These are phyloP conservation scores for Drosophila bunnanda DNA, from an alignment of 2,888 invertebrate species.

Conservation along the genomic window DNA sequence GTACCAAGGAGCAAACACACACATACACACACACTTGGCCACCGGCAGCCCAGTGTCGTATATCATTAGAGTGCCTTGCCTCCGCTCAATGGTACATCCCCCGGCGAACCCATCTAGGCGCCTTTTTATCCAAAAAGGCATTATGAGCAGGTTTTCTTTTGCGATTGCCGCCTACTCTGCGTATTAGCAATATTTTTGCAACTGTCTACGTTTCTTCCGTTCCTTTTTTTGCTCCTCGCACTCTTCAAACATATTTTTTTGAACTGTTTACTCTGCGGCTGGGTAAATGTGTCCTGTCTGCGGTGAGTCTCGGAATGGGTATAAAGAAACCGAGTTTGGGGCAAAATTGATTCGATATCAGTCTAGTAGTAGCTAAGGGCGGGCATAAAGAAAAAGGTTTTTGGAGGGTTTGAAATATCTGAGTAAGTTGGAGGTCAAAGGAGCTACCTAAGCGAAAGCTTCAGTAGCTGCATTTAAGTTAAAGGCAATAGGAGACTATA, in stretches of 20 bases:
- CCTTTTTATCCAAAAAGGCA: slow-evolving; percentile 66
- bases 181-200: slow-evolving; percentile 74
- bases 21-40: slow-evolving; percentile 13
- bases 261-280: slow-evolving; percentile 55
- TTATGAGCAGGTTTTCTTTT: slow-evolving; percentile 66
- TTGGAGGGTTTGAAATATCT: neutral
- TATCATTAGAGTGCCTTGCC: slow-evolving; percentile 65
- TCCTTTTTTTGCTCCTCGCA: slow-evolving; percentile 34
- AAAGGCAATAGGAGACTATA: neutral
- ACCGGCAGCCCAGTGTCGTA: slow-evolving; percentile 54
- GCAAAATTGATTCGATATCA: slow-evolving; percentile 65
- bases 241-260: slow-evolving; percentile 11
- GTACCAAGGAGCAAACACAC: slow-evolving; percentile 39
- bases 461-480: neutral
- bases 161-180: slow-evolving; percentile 61
- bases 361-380: slow-evolving; percentile 28
- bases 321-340: slow-evolving; percentile 4
- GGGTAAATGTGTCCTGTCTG: slow-evolving; percentile 54
- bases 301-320: slow-evolving; percentile 42
- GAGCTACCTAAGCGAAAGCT: neutral
- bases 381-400: neutral
- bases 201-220: slow-evolving; percentile 63
- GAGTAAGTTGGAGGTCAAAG: neutral
- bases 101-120: slow-evolving; percentile 48
- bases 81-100: slow-evolving; percentile 1